Evolutionary conservation across 2,888 invertebrate species (phyloP), one percentile per base, ranked within the genome.

Genomic region (Corbicula japonica): DNA sequence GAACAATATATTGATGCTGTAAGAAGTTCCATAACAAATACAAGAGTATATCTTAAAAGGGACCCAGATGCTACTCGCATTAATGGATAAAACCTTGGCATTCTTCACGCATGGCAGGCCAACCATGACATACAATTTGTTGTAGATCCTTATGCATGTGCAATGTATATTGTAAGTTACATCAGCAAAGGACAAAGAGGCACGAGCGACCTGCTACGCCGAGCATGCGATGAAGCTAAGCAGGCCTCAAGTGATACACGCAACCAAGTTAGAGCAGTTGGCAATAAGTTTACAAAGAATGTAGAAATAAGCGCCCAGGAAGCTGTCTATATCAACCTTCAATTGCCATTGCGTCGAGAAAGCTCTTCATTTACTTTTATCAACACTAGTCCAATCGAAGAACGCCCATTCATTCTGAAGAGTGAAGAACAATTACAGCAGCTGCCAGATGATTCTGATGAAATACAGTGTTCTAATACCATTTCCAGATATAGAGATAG

Each of bases 51-150:
- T 26, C 32, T 72, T n/a, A 72, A 72, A 60, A 65, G 77, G 52
- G 46, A 65, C 2, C 65, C 66, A 18, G 23, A 35, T 50, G 48
- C 65, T 18, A 75, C 38, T 23, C 18, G 75, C 32, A 54, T 75
- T n/a, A 75, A 75, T 44, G 56, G 54, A 30, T 75, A 75, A 44
- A 69, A 75, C 44, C 21, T 26, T 62, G 54, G 23, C 12, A 56
- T 69, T 50, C 50, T 76, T 15, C 26, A 32, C 26, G 62, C 63
- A 26, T 76, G 62, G 48, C 46, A 48, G 48, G 70, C 71, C 32
- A 76, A 76, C 32, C 32, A 52, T 48, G 71, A 76, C 41, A 66
- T 71, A 28, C 71, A 76, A 48, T 76, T 56, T 38, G 63, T 71
- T 10, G 56, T 52, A 56, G 38, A 70, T 71, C 65, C 65, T 26